Evolutionary conservation across 2,797 vertebrate species (phyloP).

Genomic region (Setipinna tenuifilis): DNA sequence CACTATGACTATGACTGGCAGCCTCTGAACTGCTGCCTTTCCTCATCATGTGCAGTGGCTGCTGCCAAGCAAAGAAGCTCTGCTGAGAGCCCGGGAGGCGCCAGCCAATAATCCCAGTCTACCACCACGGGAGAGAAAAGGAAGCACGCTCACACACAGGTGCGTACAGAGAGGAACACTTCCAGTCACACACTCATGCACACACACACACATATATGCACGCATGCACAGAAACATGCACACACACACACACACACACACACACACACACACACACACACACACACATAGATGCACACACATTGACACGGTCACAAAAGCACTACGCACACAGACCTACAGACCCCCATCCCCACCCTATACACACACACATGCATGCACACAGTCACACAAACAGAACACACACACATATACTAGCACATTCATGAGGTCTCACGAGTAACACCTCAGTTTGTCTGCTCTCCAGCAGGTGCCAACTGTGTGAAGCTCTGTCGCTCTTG

Average conservation of each 20-base stretch:
- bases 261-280: too few relatives aligned
- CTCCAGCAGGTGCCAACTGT: conserved; percentile 38
- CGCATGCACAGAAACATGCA: too few relatives aligned
- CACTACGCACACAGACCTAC: conserved; percentile 4
- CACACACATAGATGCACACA: background rate
- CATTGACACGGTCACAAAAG: background rate
- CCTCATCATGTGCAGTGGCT: background rate
- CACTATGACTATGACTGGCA: conserved; percentile 23
- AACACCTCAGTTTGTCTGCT: conserved; percentile 32
- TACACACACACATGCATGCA: background rate
- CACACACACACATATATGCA: too few relatives aligned
- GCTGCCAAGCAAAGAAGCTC: conserved; percentile 12
- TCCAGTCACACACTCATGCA: too few relatives aligned
- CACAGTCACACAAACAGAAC: background rate
- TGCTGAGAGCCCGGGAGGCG: background rate
- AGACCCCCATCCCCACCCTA: background rate
- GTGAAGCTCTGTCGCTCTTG: conserved; percentile 31
- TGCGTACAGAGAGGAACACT: background rate
- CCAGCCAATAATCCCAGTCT: background rate
- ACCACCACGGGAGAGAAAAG: background rate
- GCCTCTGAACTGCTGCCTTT: background rate
- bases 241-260: background rate
- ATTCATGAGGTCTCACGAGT: background rate
- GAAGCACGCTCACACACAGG: background rate
- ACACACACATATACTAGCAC: background rate